Conservation (phyloP, 2,797 vertebrate genomes). For the Silurus aristotelis region DNA sequence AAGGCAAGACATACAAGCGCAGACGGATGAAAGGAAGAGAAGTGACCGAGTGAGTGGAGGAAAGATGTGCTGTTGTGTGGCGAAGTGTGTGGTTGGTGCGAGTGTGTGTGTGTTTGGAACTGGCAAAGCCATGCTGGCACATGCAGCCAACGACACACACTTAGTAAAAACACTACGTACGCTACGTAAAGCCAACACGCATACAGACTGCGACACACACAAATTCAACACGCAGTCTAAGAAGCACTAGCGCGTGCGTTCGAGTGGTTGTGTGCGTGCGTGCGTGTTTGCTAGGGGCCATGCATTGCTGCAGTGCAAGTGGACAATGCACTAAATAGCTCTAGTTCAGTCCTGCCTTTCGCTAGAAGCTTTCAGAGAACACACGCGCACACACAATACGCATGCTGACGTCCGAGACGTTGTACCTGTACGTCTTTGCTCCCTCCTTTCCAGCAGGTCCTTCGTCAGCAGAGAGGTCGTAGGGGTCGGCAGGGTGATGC, state of each 20-base stretch:
- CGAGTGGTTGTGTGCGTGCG: conserved; percentile 28
- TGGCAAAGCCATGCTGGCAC: conserved; percentile 47
- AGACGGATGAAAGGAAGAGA: conserved; percentile 20
- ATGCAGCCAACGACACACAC: conserved; percentile 46
- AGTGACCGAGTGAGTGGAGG: conserved; percentile 13
- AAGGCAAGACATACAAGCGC: conserved; percentile 38
- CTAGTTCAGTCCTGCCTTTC: conserved; percentile 36
- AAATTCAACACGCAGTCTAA: conserved; percentile 35
- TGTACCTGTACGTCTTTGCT: conserved; percentile 91
- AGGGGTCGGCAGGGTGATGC: conserved; percentile 80
- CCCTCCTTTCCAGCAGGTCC: conserved; percentile 85
- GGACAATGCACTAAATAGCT: conserved; percentile 23
- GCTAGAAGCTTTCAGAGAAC: conserved; percentile 35
- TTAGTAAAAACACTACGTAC: conserved; percentile 13
- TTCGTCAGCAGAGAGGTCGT: conserved; percentile 88
- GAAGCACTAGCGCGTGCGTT: conserved; percentile 28
- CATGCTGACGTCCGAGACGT: conserved; percentile 51
- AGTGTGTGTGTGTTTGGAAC: conserved; percentile 30
- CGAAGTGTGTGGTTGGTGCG: conserved; percentile 27
- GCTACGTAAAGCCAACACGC: conserved; percentile 45
- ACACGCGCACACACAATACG: conserved; percentile 18
- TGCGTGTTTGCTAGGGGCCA: conserved; percentile 44
- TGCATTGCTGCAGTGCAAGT: conserved; percentile 55
- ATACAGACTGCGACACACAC: conserved; percentile 31
- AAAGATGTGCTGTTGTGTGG: conserved; percentile 22